A percentile compares a stretch with the other conserved stretches of the same genome.
These are phyloP conservation scores for Trisateles emortualis DNA, from an alignment of 2,888 invertebrate genomes.

Conservation along the genomic window DNA sequence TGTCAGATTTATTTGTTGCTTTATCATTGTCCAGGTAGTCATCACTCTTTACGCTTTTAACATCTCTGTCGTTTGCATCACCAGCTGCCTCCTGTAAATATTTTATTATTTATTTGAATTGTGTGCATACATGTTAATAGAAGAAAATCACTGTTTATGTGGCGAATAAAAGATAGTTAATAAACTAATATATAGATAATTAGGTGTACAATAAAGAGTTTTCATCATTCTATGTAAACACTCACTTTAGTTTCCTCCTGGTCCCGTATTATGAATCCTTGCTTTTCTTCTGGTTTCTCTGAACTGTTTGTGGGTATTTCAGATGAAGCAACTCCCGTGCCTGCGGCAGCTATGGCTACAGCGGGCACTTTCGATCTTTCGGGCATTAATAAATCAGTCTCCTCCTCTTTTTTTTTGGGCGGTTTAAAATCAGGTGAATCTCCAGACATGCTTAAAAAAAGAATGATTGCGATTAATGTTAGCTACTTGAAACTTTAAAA, in stretches of 20 bases:
- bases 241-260: slow-evolving; percentile 67
- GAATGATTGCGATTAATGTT: slow-evolving; percentile 37
- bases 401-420: slow-evolving; percentile 75
- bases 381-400: slow-evolving; percentile 60
- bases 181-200: too few relatives aligned
- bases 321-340: slow-evolving; percentile 42
- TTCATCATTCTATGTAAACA: not conserved
- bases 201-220: too few relatives aligned
- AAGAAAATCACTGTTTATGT: not conserved
- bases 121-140: not conserved
- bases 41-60: slow-evolving; percentile 49
- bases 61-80: slow-evolving; percentile 58
- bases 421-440: slow-evolving; percentile 68
- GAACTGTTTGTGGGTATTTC: slow-evolving; percentile 52
- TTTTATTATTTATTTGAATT: not conserved
- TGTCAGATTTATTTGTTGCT: slow-evolving; percentile 49
- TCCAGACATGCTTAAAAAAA: slow-evolving; percentile 75
- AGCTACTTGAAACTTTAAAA: slow-evolving; percentile 18
- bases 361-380: slow-evolving; percentile 56
- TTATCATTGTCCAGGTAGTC: slow-evolving; percentile 65
- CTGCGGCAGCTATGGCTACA: slow-evolving; percentile 50
- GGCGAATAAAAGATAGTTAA: not conserved
- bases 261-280: slow-evolving; percentile 61
- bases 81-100: slow-evolving; percentile 69
- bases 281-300: slow-evolving; percentile 59